phyloP scores from a whole-genome alignment of 1,140 invertebrate species.

The Branchinecta lindahli region DNA sequence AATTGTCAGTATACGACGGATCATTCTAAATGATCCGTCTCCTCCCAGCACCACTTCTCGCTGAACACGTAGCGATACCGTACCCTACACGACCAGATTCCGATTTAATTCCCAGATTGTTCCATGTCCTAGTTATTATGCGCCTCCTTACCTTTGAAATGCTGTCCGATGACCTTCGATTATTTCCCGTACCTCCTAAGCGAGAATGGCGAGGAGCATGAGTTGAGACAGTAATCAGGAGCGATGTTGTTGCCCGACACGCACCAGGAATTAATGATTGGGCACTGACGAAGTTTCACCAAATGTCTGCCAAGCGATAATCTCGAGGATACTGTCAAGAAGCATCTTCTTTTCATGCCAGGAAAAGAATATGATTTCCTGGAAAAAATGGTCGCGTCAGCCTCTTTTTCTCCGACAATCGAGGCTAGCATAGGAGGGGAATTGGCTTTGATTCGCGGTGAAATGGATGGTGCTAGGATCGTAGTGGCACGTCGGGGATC shows the following conservation, averaged over 20 bases:
- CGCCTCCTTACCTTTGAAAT: slow-evolving; percentile 18
- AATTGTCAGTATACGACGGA: too few relatives aligned
- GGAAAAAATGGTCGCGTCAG: slow-evolving; percentile 17
- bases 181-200: slow-evolving; percentile 11
- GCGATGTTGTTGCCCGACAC: too few relatives aligned
- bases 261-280: slow-evolving; percentile 14
- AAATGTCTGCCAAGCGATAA: slow-evolving; percentile 19
- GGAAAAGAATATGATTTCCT: slow-evolving; percentile 20
- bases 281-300: slow-evolving; percentile 18
- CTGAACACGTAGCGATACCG: too few relatives aligned
- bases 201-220: slow-evolving; percentile 15
- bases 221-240: too few relatives aligned
- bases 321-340: slow-evolving; percentile 16
- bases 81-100: too few relatives aligned
- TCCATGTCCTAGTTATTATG: not conserved
- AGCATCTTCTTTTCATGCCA: slow-evolving; percentile 14
- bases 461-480: not conserved
- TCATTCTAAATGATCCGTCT: too few relatives aligned
- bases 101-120: too few relatives aligned
- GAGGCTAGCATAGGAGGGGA: slow-evolving; percentile 11
- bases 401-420: slow-evolving; percentile 19
- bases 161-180: not conserved
- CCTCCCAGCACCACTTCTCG: too few relatives aligned
- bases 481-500: too few relatives aligned
- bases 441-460: slow-evolving; percentile 18